Base-by-base conservation (phyloP, 2,797 vertebrate genomes). In the Girardinus metallicus region DNA sequence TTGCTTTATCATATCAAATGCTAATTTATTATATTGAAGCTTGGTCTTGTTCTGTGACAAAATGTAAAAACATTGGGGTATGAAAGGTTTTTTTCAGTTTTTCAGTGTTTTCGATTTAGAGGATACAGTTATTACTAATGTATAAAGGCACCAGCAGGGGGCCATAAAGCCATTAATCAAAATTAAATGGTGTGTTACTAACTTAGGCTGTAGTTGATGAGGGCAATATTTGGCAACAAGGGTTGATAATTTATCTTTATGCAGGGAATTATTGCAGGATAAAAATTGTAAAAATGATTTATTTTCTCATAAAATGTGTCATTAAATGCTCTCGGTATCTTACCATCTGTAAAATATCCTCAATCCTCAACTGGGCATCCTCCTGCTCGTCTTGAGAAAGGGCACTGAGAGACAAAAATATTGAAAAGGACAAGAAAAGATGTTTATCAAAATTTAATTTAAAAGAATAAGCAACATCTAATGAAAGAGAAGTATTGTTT, bases 381-480 rank as follows among this genome's bases (percentile, higher is more conserved):
- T 99, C 98, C 89, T 97, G 97, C 84, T 99, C 98, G 55, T 99
- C 98, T 86, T 97, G 97, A 92, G 98, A 98, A 94, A 99, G 96
- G 76, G 96, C 96, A 89, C 98, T 99, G 88, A 66, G 83, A 77
- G 26, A 80, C 29, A 1, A 64, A 70, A 71, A 3, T 41, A 46
- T 1, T 68, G 15, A 36, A n/a, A 5, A 76, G 26, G 13, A 29
- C 18, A 64, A 21, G 64, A 74, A 21, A 46, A 39, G 5, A 82
- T 43, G 11, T 11, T 79, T 0, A 3, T 36, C 1, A 77, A 79
- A 11, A 46, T 18, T 2, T 16, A 26, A 29, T 0, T 75, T 29
- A 55, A 53, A 5, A 77, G 21, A 78, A 79, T 12, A 55, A 68
- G 3, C 1, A 1, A 23, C 4, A 43, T 46, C 77, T 75, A 5